Evolutionary conservation across 2,113 vertebrate species (phyloP), one percentile per base, ranked within the genome.

Genomic region (Ceyx cyanopectus): DNA sequence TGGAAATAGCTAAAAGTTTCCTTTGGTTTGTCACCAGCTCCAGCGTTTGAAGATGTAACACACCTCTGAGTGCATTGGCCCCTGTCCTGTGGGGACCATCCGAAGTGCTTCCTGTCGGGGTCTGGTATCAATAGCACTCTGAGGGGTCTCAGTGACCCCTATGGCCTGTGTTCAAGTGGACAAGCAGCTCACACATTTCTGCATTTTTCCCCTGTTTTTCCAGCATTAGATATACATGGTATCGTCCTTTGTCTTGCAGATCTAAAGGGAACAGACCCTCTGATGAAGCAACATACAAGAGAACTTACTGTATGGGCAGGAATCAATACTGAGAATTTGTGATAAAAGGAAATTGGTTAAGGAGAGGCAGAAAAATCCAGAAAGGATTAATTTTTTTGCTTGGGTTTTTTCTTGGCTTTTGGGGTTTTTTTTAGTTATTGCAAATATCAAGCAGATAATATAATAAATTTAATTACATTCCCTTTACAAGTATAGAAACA

Each of bases 121-220:
- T 95, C 77, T 32, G 50, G 91, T 96, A 97, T 97, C 96, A 96
- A 80, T 93, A 93, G 95, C 93, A 91, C 96, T 97, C 81, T 58
- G 92, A 97, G 95, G 97, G 94, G 91, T 97, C 87, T 97, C 98
- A 90, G 37, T 98, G 98, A 98, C 97, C 98, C 98, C 67, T 96
- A 97, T 92, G 98, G 95, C 97, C 97, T 97, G 96, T 97, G 97
- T 87, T 96, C 97, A 97, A 98, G 97, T 98, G 97, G 97, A 97
- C 96, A 90, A 84, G 87, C 94, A 93, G 91, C 96, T 94, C 94
- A 95, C 90, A 73, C 57, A 68, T 87, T 95, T 96, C 94, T 95
- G 90, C 97, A 97, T 98, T 97, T 97, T 87, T 97, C 89, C 76
- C 48, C 78, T 87, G 79, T 97, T 98, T 98, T 97, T 91, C 68